A percentile compares a stretch with the other conserved stretches of the same genome.
phyloP scores from a whole-genome alignment of 2,113 vertebrate genomes.

The Corvus cornix region DNA sequence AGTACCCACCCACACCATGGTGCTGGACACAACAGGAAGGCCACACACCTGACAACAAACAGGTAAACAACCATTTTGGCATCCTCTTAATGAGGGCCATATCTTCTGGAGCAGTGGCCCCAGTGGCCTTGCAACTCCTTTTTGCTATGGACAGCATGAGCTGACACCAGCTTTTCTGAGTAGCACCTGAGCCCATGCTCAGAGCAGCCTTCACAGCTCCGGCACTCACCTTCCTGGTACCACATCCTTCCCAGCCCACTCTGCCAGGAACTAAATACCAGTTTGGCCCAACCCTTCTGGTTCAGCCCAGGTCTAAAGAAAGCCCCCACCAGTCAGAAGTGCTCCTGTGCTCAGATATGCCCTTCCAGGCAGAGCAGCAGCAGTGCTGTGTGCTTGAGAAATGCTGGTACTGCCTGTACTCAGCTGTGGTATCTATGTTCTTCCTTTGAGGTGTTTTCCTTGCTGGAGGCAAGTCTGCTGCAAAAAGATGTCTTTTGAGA shows the following conservation, averaged over 20 bases:
- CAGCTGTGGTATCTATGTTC: not conserved
- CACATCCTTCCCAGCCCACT: not conserved
- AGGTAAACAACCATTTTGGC: not conserved
- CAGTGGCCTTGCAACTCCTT: not conserved
- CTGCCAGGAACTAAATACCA: not conserved
- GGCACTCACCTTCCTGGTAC: not conserved
- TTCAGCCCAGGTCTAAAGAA: not conserved
- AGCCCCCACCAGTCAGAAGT: not conserved
- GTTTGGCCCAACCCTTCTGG: not conserved
- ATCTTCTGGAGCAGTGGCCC: not conserved
- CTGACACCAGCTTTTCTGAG: not conserved
- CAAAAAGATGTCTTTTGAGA: not conserved
- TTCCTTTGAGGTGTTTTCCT: not conserved
- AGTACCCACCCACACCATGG: not conserved
- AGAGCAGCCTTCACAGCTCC: not conserved
- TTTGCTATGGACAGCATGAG: rapidly evolving
- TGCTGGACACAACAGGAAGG: not conserved
- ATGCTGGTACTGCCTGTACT: not conserved
- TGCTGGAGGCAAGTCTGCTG: not conserved
- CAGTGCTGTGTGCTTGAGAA: not conserved
- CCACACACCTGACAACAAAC: not conserved
- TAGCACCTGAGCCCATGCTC: not conserved
- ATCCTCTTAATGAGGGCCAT: not conserved
- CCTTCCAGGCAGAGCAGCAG: not conserved
- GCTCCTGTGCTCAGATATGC: not conserved